phyloP scores from a whole-genome alignment of 2,113 vertebrate genomes.

The Lucifuga dentata region DNA sequence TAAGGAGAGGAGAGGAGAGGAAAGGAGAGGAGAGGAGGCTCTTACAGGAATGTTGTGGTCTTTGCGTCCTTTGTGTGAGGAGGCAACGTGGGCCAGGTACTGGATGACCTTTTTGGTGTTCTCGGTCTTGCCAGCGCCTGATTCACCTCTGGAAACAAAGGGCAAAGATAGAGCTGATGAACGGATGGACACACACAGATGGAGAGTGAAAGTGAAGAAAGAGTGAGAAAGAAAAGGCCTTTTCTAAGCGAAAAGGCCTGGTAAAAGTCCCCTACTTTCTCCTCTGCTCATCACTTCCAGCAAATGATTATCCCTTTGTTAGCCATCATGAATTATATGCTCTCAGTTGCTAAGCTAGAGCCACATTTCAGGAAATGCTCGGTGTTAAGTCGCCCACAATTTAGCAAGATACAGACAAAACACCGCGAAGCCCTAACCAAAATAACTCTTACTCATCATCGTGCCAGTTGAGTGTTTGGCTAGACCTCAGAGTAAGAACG shows the following conservation, averaged over 20 bases:
- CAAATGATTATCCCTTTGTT: neutral
- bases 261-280: neutral
- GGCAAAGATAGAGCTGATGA: neutral
- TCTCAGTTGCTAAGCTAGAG: constrained; percentile 1
- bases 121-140: constrained; percentile 95
- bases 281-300: constrained; percentile 2
- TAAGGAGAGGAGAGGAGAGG: constrained; percentile 2
- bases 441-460: constrained; percentile 8
- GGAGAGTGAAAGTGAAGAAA: neutral
- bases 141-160: constrained; percentile 88
- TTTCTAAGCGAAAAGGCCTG: neutral
- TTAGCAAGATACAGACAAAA: constrained; percentile 26
- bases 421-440: constrained; percentile 11
- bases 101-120: constrained; percentile 98
- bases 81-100: constrained; percentile 95
- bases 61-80: constrained; percentile 96
- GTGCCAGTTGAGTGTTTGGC: constrained; percentile 2
- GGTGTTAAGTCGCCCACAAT: constrained; percentile 21
- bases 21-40: constrained; percentile 11
- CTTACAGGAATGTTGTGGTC: constrained; percentile 89
- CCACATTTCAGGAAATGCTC: constrained; percentile 25
- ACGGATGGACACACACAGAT: constrained; percentile 1
- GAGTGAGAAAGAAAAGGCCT: neutral
- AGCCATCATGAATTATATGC: constrained; percentile 8
- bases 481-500: neutral